Base-by-base conservation (phyloP, 1,140 invertebrate species). In the Thaumatotibia leucotreta region DNA sequence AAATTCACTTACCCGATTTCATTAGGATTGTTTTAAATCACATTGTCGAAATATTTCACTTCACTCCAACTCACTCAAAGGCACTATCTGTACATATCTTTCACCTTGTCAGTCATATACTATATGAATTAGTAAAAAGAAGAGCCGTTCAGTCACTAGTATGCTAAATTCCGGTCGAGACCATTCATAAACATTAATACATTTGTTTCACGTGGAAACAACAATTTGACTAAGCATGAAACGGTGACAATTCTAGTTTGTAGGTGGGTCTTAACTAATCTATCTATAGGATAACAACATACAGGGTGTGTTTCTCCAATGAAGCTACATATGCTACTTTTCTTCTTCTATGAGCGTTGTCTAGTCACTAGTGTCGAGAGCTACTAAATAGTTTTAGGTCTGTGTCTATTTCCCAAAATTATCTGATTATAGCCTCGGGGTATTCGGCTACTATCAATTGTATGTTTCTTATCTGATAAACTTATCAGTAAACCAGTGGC, bases 1-100 rank as follows among this genome's bases (percentile, higher is more conserved):
- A 45, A 20, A 27, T 17, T 29, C 2, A 14, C 52, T 58, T 31
- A 58, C 52, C 52, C 11, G 52, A 29, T 58, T 27, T 58, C 52
- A 58, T 58, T n/a, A 58, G 52, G 52, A 11, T 8, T 14, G 52
- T 29, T 58, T 58, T 14, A 0, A 58, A 58, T 58, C 23, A 27
- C 52, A 58, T 58, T 58, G 50, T 58, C 52, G 11, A 58, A 58
- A 58, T 58, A 27, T 58, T 27, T 14, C 52, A 58, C 52, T 14
- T 1, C 52, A 58, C n/a, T 58, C 20, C 24, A 58, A 11, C 14
- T 58, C 52, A 58, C 52, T 27, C 52, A 14, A n/a, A 58, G 24
- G n/a, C 24, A 27, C 14, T 58, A 58, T 58, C 52, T 27, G 6
- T 45, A 20, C n/a, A 39, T 45, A 17, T 45, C 6, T 45, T 8